Evolutionary conservation across 92 coral and sea anemone genomes (phyloP).

Genomic region (Epizoanthus fatuus): DNA sequence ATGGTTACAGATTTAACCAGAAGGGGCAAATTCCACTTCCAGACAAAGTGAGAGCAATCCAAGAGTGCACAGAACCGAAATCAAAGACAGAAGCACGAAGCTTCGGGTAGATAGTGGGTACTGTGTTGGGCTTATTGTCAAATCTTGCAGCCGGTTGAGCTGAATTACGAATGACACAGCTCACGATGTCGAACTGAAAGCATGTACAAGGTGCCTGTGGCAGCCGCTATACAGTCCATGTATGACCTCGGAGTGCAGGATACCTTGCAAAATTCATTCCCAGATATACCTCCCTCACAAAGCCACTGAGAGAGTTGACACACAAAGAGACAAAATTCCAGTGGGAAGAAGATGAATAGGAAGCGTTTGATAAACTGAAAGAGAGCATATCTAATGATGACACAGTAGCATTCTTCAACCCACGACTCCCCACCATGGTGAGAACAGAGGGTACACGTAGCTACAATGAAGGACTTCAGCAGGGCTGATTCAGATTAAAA

Average conservation of each 20-base stretch:
- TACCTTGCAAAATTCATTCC: constrained; percentile 56
- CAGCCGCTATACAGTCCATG: too few relatives aligned
- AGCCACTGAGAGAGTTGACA: constrained; percentile 62
- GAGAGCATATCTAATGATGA: constrained; percentile 54
- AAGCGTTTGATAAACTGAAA: constrained; percentile 24
- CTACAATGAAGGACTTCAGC: neutral
- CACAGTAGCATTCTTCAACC: constrained; percentile 32
- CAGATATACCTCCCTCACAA: constrained; percentile 56
- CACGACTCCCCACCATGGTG: constrained; percentile 48
- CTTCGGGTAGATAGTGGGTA: neutral
- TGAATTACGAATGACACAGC: neutral
- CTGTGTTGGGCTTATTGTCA: too few relatives aligned
- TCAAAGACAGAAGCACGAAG: constrained; percentile 55
- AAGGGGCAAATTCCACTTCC: neutral
- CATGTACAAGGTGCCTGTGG: neutral
- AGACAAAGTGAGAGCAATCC: constrained; percentile 59
- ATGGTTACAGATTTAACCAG: constrained; percentile 63
- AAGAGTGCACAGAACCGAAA: constrained; percentile 42
- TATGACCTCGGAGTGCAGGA: neutral
- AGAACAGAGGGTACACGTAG: constrained; percentile 51
- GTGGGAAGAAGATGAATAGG: constrained; percentile 50
- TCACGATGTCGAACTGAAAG: neutral
- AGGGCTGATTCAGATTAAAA: constrained; percentile 58
- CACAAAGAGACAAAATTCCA: constrained; percentile 56
- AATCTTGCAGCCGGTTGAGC: too few relatives aligned